Evolutionary conservation across 2,797 vertebrate species (phyloP), one percentile per base, ranked within the genome.

Genomic region (Austrolebias charrua): DNA sequence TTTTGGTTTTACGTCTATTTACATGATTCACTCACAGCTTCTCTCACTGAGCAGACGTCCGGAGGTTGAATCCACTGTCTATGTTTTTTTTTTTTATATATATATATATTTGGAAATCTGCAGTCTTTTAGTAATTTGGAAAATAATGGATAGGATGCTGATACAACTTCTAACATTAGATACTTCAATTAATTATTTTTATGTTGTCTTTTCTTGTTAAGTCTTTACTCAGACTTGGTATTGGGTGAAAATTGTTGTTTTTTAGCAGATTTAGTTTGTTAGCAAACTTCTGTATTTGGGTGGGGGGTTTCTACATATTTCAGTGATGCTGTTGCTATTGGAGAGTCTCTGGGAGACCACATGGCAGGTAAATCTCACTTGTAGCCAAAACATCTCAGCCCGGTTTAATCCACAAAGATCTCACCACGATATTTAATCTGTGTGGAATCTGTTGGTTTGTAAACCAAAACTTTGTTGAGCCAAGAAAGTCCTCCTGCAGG

Each of bases 371-470:
- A 40, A 89, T 88, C 88, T 88, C 68, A 58, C 51, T 61, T 58
- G 75, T 88, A 92, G 91, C 79, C 91, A 91, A 90, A 92, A 92
- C 88, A 91, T 79, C 55, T 76, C 79, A 73, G 48, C 46, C 61
- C 45, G 48, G 52, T 89, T 87, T 81, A 89, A 89, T 83, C 86
- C 83, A 69, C 66, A 70, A 62, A 63, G 78, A 83, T 80, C 79
- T 86, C 65, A 42, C 69, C 50, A 8, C 69, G 80, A 80, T 84
- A 82, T 86, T 88, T 86, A 89, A 87, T 88, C 82, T 66, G 55
- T 2, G 20, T 69, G 79, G 81, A 87, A 82, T 86, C 59, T 15
- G 48, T 55, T 71, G 69, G 31, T 73, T 76, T 76, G 63, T 73
- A 84, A 80, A 77, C 70, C 43, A 24, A 55, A 50, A 20, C 33